Percentiles rank a stretch among this genome's conserved stretches.
These are phyloP conservation scores for Drosophila bipectinata DNA, from an alignment of 1,140 invertebrate species.

Conservation along the genomic window DNA sequence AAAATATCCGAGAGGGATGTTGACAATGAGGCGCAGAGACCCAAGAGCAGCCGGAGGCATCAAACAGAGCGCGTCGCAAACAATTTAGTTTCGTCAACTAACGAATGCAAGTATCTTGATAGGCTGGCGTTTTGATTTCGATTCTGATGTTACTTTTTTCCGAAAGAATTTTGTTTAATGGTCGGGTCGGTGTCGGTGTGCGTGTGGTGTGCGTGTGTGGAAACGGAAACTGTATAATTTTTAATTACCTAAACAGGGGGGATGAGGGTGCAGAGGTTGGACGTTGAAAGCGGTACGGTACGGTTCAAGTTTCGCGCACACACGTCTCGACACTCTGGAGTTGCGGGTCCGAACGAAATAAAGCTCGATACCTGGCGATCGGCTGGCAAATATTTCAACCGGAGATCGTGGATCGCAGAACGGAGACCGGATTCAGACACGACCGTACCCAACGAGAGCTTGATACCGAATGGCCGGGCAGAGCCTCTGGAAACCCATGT, in stretches of 20 bases:
- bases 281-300: conserved; percentile 15
- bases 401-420: conserved; percentile 14
- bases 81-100: conserved; percentile 46
- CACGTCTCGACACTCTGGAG: conserved; percentile 38
- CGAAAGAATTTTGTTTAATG: conserved; percentile 4
- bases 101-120: conserved; percentile 45
- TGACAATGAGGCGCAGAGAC: conserved; percentile 35
- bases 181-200: conserved; percentile 1
- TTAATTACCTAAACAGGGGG: conserved; percentile 40
- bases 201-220: conserved; percentile 9
- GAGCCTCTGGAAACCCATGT: conserved; percentile 26
- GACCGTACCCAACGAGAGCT: conserved; percentile 69
- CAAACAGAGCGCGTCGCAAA: conserved; percentile 29
- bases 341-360: conserved; percentile 24
- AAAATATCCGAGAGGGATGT: conserved; percentile 21
- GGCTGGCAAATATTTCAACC: neutral
- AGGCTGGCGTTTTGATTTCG: conserved; percentile 29
- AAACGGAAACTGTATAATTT: conserved; percentile 48
- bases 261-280: conserved; percentile 16
- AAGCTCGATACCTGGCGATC: conserved; percentile 45
- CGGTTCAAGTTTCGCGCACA: conserved; percentile 36
- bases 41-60: conserved; percentile 3
- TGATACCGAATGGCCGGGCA: conserved; percentile 56
- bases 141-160: neutral
- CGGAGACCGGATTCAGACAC: conserved; percentile 18